A percentile compares a stretch with the other conserved stretches of the same genome.
Conservation (phyloP, 2,888 invertebrate genomes). For the Desoria tigrina region DNA sequence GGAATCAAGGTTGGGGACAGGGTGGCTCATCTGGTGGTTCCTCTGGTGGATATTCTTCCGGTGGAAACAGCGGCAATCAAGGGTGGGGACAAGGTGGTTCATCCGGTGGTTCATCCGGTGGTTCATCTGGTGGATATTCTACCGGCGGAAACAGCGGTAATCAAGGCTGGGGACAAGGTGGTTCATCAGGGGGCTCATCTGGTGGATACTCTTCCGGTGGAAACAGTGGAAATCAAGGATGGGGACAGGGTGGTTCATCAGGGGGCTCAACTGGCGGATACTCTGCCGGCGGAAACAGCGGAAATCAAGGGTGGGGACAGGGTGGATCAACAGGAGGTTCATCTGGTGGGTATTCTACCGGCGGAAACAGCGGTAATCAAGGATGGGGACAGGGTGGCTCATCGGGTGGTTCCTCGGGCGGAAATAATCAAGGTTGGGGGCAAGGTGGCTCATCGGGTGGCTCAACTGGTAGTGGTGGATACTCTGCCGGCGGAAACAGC, state of each 20-base stretch:
- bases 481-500: too few species aligned
- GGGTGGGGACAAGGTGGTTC: neutral
- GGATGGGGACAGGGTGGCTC: neutral
- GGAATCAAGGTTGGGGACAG: slow-evolving; percentile 13
- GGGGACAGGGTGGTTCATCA: neutral
- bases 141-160: too few species aligned
- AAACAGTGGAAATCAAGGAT: slow-evolving; percentile 20
- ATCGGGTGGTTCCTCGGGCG: neutral
- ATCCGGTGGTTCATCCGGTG: neutral
- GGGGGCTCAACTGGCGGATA: neutral
- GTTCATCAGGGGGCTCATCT: neutral
- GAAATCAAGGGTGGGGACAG: slow-evolving; percentile 14
- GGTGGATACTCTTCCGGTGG: too few species aligned
- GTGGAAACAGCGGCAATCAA: neutral
- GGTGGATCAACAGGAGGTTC: neutral
- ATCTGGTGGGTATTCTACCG: neutral
- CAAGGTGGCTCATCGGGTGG: neutral
- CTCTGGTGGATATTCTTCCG: too few species aligned
- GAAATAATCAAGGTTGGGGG: neutral
- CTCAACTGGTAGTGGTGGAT: neutral
- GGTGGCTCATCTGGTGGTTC: too few species aligned
- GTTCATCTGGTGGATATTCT: too few species aligned
- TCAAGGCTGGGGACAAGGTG: neutral
- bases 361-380: neutral
- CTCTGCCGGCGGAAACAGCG: too few species aligned